Evolutionary conservation across 2,113 vertebrate genomes (phyloP).

Genomic region (Nanger granti): DNA sequence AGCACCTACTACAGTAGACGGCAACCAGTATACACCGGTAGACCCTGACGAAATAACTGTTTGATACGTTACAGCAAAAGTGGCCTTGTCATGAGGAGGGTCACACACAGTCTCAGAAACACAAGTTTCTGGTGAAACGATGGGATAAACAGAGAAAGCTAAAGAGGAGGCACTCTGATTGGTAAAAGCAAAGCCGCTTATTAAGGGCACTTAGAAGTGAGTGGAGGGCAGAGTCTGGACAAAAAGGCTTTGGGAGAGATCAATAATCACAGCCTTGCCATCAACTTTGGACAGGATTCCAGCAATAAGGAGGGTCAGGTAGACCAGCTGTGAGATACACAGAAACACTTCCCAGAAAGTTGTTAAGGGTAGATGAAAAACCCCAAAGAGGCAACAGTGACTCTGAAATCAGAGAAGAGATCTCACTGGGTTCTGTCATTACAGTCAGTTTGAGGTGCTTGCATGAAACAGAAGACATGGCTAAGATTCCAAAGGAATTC

Average conservation of each 20-base stretch:
- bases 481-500: neutral
- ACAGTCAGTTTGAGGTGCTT: neutral
- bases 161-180: neutral
- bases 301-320: neutral
- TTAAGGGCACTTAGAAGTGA: conserved; percentile 14
- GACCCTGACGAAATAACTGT: neutral
- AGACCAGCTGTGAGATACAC: neutral
- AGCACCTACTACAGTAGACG: neutral
- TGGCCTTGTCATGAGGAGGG: neutral
- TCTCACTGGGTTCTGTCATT: neutral
- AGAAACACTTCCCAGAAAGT: neutral
- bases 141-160: neutral
- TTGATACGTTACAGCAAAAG: neutral
- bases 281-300: neutral
- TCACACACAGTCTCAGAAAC: neutral
- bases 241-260: conserved; percentile 13
- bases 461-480: neutral
- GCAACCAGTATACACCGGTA: neutral
- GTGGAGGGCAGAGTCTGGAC: conserved; percentile 7
- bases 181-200: conserved; percentile 20
- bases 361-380: neutral
- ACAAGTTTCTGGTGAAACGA: conserved; percentile 2
- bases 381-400: neutral
- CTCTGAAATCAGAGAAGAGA: neutral
- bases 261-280: neutral